Conservation (phyloP, 2,797 vertebrate genomes). For the Dipus sagitta region DNA sequence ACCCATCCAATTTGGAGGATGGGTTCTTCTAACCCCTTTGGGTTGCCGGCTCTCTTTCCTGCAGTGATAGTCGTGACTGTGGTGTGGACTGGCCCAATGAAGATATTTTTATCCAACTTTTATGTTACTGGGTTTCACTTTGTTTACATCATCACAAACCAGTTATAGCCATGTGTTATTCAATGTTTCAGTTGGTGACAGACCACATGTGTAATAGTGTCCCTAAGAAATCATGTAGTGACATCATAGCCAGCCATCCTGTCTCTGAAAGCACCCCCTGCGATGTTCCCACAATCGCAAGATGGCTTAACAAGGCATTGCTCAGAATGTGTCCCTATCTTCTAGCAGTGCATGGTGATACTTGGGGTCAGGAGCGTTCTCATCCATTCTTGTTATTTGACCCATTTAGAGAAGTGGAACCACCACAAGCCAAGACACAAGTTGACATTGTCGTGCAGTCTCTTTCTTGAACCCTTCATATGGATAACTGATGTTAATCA, state of each 20-base stretch:
- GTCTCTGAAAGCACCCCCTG: background rate
- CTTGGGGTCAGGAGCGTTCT: background rate
- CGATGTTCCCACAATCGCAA: background rate
- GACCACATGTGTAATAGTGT: background rate
- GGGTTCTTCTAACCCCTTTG: background rate
- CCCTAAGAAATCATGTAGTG: background rate
- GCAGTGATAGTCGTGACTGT: background rate
- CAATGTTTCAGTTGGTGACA: background rate
- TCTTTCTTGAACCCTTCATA: background rate
- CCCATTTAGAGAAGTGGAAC: background rate
- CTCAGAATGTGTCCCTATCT: background rate
- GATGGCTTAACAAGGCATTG: background rate
- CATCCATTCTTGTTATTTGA: background rate
- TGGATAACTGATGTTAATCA: background rate
- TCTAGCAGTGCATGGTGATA: background rate
- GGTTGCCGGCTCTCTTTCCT: background rate
- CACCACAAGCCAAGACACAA: background rate
- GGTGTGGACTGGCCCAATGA: background rate
- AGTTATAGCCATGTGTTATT: background rate
- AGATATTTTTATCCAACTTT: constrained; percentile 18
- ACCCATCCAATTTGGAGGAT: background rate
- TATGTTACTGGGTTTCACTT: background rate
- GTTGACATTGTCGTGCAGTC: background rate
- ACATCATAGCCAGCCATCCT: background rate
- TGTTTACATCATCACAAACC: background rate